Conservation (phyloP, 92 coral and sea anemone genomes). For the Epizoanthus rinbou region DNA sequence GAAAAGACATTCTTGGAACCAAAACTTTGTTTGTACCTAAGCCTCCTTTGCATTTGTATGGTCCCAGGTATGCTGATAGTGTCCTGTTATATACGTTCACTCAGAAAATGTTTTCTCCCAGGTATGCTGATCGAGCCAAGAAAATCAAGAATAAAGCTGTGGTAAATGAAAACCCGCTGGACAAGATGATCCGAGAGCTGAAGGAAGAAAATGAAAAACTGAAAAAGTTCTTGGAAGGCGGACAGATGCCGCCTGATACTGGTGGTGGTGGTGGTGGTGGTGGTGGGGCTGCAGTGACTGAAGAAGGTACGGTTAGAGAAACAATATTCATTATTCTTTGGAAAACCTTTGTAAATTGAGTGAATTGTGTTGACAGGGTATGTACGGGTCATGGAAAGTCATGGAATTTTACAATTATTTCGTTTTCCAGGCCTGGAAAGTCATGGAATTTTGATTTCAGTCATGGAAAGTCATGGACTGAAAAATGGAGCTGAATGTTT, state of each 20-base stretch:
- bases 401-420: too few species aligned
- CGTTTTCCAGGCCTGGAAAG: too few species aligned
- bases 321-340: neutral
- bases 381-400: too few species aligned
- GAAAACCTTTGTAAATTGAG: neutral
- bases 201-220: constrained; percentile 93
- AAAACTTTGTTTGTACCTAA: too few species aligned
- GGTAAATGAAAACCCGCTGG: constrained; percentile 98
- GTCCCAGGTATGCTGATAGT: too few species aligned
- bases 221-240: constrained; percentile 86
- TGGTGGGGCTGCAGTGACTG: constrained; percentile 50
- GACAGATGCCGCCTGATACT: constrained; percentile 49
- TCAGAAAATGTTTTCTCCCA: neutral
- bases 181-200: constrained; percentile 91
- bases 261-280: constrained; percentile 47
- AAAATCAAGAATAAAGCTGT: constrained; percentile 99
- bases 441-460: too few species aligned
- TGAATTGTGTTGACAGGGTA: too few species aligned
- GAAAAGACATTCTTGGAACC: too few species aligned
- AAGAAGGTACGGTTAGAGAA: constrained; percentile 35
- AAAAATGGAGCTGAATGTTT: too few species aligned
- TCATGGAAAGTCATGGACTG: too few species aligned
- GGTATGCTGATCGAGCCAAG: constrained; percentile 99
- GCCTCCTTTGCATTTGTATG: too few species aligned
- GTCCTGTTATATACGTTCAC: too few species aligned